phyloP scores from a whole-genome alignment of 2,797 vertebrate species.

The Oophaga sylvatica region DNA sequence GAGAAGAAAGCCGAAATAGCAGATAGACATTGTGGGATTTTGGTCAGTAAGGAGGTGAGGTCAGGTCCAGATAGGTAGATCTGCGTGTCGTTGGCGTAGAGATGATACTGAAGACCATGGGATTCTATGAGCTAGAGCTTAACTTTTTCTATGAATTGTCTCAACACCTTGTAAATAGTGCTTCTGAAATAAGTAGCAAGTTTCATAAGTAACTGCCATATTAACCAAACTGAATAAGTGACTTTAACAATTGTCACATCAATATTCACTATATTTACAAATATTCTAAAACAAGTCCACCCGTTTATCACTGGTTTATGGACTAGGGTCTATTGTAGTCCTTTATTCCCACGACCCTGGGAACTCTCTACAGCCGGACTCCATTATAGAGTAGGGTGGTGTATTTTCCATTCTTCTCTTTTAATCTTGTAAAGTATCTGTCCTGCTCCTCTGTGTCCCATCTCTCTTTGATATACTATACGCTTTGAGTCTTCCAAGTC shows the following conservation, averaged over 20 bases:
- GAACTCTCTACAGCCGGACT: slow-evolving; percentile 1
- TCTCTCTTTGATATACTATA: neutral
- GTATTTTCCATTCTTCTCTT: neutral
- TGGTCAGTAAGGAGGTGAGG: too few relatives aligned
- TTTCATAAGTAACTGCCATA: neutral
- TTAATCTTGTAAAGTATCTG: neutral
- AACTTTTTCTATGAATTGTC: neutral
- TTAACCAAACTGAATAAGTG: neutral
- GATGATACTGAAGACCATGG: too few relatives aligned
- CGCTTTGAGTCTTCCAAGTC: neutral
- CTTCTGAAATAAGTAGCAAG: neutral
- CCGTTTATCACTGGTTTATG: neutral
- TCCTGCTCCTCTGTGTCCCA: neutral
- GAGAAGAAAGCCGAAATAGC: too few relatives aligned
- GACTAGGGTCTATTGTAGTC: neutral
- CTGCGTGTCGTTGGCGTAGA: too few relatives aligned
- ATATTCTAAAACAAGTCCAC: neutral
- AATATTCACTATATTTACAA: neutral
- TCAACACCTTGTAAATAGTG: neutral
- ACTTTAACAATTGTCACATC: neutral
- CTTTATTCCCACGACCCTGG: neutral
- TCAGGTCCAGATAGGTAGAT: too few relatives aligned
- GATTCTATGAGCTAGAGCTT: too few relatives aligned
- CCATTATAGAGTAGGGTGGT: neutral
- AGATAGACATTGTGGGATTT: too few relatives aligned